phyloP scores from a whole-genome alignment of 2,113 vertebrate species.

The Periophthalmodon schlosseri region DNA sequence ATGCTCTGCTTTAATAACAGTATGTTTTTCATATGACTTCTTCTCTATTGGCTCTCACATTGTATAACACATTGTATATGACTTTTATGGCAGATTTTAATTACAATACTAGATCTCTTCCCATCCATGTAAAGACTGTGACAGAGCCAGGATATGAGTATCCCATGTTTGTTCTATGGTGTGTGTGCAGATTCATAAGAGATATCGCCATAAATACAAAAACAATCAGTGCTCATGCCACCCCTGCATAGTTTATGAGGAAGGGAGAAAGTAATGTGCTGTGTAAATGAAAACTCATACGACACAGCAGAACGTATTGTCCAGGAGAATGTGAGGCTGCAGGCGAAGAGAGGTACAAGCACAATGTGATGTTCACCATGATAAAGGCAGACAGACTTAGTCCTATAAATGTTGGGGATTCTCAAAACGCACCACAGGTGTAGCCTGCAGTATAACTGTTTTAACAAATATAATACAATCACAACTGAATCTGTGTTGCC shows the following conservation, averaged over 20 bases:
- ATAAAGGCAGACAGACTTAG: conserved; percentile 36
- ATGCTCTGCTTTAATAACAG: neutral
- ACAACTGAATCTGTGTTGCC: too few species aligned
- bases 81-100: neutral
- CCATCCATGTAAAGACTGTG: neutral
- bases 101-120: neutral
- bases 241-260: conserved; percentile 17
- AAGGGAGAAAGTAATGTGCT: conserved; percentile 2
- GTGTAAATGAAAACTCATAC: conserved; percentile 19
- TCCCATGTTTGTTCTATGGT: neutral
- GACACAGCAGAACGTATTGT: conserved; percentile 9
- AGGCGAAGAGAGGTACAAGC: conserved; percentile 40
- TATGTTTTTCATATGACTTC: neutral
- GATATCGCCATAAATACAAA: conserved; percentile 34
- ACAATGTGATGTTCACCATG: conserved; percentile 46
- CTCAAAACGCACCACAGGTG: conserved; percentile 14
- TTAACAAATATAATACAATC: too few species aligned
- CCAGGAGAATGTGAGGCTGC: conserved; percentile 12
- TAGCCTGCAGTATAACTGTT: too few species aligned
- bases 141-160: neutral
- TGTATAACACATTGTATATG: neutral
- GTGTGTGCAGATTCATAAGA: neutral
- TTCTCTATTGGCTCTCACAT: neutral
- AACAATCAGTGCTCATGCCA: conserved; percentile 17
- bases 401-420: neutral